Percentiles rank a stretch among this genome's conserved stretches.
Evolutionary conservation across 2,797 vertebrate genomes (phyloP).

Genomic region (Pseudochaenichthys georgianus): DNA sequence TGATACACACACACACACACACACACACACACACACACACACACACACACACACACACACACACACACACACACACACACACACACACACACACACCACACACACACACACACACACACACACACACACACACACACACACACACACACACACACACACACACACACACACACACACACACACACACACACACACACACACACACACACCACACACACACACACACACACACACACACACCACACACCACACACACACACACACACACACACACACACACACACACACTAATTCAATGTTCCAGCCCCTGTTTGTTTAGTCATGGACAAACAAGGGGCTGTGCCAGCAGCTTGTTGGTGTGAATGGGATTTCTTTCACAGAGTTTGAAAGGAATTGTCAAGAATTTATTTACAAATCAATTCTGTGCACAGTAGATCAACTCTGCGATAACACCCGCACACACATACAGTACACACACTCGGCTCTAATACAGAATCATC

Average conservation of each 20-base stretch:
- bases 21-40: constrained; percentile 3
- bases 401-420: constrained; percentile 64
- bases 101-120: constrained; percentile 9
- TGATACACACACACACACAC: constrained; percentile 12
- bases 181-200: constrained; percentile 1
- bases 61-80: constrained; percentile 20
- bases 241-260: constrained; percentile 11
- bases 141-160: background rate
- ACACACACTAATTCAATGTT: constrained; percentile 49
- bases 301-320: constrained; percentile 53
- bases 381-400: constrained; percentile 52
- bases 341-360: constrained; percentile 46
- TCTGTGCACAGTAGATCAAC: constrained; percentile 44
- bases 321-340: constrained; percentile 51
- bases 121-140: background rate
- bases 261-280: constrained; percentile 7
- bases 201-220: no score
- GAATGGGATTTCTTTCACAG: constrained; percentile 55
- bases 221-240: constrained; percentile 12
- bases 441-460: constrained; percentile 32
- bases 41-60: background rate
- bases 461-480: background rate
- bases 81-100: background rate
- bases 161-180: constrained; percentile 18
- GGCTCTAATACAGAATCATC: constrained; percentile 27